A percentile compares a stretch with the other conserved stretches of the same genome.
These are phyloP conservation scores for Manis javanica DNA, from an alignment of 2,797 vertebrate genomes.

Conservation along the genomic window DNA sequence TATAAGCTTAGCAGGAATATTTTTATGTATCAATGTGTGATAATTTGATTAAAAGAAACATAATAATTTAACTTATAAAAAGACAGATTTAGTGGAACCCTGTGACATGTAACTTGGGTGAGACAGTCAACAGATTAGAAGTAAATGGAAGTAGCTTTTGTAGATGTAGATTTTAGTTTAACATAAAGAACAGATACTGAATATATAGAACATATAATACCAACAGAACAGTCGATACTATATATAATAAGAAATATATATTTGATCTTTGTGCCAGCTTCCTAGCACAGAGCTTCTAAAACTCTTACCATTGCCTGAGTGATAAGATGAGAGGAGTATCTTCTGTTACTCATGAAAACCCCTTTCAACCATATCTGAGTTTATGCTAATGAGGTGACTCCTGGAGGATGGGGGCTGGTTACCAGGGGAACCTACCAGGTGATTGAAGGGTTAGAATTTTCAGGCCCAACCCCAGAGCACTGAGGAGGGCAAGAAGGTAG, in stretches of 20 bases:
- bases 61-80: background rate
- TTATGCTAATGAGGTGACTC: background rate
- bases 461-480: background rate
- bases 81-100: background rate
- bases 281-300: background rate
- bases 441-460: background rate
- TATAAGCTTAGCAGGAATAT: background rate
- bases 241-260: background rate
- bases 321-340: background rate
- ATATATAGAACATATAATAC: no score
- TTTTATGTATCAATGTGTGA: background rate
- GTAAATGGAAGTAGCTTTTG: background rate
- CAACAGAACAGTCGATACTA: background rate
- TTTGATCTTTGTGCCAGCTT: background rate
- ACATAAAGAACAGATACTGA: background rate
- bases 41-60: background rate
- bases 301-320: background rate
- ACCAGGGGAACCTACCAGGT: background rate
- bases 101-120: background rate
- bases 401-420: background rate
- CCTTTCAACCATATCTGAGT: background rate
- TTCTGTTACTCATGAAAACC: background rate
- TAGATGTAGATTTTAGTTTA: background rate
- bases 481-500: background rate
- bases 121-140: background rate